Base-by-base conservation (phyloP, 2,113 vertebrate genomes). In the Vidua macroura region DNA sequence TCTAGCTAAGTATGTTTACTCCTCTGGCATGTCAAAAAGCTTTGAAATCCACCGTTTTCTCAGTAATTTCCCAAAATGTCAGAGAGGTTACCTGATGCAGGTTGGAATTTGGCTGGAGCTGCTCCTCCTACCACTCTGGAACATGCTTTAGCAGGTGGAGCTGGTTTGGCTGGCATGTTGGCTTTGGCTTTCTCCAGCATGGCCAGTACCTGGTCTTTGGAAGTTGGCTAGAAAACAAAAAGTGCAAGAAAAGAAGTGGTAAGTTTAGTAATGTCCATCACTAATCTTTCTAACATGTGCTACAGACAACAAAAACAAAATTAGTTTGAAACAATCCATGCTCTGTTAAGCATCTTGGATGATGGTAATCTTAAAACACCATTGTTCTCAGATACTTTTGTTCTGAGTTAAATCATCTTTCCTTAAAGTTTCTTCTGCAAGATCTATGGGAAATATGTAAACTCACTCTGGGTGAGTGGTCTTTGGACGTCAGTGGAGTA, bases 151-250 rank as follows among this genome's bases (percentile, higher is more conserved):
- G 98, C 94, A 86, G 98, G 98, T 70, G 98, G 97, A 58, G 97
- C 98, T 58, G 98, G 99, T 97, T 99, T 99, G 86, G 98, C 98
- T 48, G 99, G 99, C 99, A 99, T 98, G 84, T 98, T 98, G 11
- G 98, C 97, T 97, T 99, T 98, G 90, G 99, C 99, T 94, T 99
- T 99, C 86, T 99, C 99, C 96, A 99, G 97, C 98, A 99, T 98
- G 94, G 96, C 97, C 60, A 99, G 64, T 73, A 99, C 99, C 87
- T 99, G 99, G 97, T 99, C 99, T 98, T 99, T 99, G n/a, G 99
- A 99, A 90, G 99, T 97, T 46, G 98, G 97, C 99, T 99, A 96
- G 6, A 39, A 11, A 96, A 87, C 20, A 55, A 86, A 33, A 35
- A 7, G 4, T 2, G 5, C 3, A 17, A 49, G 35, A 41, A 62